Percentiles rank a stretch among this genome's conserved stretches.
Evolutionary conservation across 2,888 invertebrate genomes (phyloP).

Genomic region (Aspidiotus rigidus): DNA sequence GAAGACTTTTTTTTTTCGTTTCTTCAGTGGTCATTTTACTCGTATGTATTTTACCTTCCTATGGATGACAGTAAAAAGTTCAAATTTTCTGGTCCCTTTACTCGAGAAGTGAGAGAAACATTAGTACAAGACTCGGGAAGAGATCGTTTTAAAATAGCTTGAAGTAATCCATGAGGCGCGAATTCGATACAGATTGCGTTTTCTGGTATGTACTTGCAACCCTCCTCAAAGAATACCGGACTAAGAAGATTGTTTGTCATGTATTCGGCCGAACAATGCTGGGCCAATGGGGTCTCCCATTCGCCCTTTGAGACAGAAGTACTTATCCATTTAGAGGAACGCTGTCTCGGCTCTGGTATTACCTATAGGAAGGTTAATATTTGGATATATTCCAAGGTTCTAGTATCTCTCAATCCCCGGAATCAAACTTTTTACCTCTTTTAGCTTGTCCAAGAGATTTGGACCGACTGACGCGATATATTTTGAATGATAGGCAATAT

Average conservation of each 20-base stretch:
- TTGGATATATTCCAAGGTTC: not conserved
- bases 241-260: conserved; percentile 57
- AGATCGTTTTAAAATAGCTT: conserved; percentile 63
- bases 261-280: conserved; percentile 54
- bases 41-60: conserved; percentile 49
- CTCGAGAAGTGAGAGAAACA: conserved; percentile 63
- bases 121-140: conserved; percentile 51
- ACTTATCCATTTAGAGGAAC: conserved; percentile 55
- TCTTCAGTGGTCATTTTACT: no score
- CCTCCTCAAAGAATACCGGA: conserved; percentile 66
- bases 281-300: conserved; percentile 51
- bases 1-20: not conserved
- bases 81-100: conserved; percentile 44
- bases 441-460: conserved; percentile 43
- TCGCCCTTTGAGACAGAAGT: conserved; percentile 53
- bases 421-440: conserved; percentile 39
- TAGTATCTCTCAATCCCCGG: not conserved
- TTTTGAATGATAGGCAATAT: conserved; percentile 41
- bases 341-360: conserved; percentile 44
- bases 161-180: conserved; percentile 78
- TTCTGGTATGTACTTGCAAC: conserved; percentile 63
- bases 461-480: conserved; percentile 46
- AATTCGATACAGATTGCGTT: conserved; percentile 78
- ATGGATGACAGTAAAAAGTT: conserved; percentile 53
- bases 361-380: conserved; percentile 40